A percentile compares a stretch with the other conserved stretches of the same genome.
phyloP scores from a whole-genome alignment of 2,797 vertebrate genomes.

The Pyrocephalus nanus region DNA sequence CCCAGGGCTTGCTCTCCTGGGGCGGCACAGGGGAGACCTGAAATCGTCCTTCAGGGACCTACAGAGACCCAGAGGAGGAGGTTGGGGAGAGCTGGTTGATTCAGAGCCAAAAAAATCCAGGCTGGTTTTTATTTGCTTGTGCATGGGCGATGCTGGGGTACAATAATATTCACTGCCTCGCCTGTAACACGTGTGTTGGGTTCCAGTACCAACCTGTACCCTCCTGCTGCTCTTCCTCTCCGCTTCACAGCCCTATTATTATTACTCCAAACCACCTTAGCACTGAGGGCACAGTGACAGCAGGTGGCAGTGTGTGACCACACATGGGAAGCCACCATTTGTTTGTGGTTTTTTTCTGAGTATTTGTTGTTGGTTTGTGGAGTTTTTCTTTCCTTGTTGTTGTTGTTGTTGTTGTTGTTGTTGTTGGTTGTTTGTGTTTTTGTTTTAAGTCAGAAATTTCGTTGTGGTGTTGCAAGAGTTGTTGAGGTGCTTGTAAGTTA shows the following conservation, averaged over 20 bases:
- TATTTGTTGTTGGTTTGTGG: background rate
- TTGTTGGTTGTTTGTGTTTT: no score
- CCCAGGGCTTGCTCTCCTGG: background rate
- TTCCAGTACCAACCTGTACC: background rate
- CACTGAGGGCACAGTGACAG: background rate
- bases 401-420: no score
- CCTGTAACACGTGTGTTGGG: rapidly evolving
- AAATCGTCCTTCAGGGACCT: rapidly evolving
- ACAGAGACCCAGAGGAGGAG: background rate
- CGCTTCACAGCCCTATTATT: background rate
- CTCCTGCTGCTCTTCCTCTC: background rate
- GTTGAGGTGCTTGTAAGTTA: background rate
- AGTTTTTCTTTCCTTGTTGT: rapidly evolving
- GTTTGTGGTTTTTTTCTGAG: rapidly evolving
- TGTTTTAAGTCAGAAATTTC: background rate
- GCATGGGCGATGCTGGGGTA: rapidly evolving
- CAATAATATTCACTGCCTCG: background rate
- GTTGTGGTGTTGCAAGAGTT: background rate
- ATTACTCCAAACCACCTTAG: background rate
- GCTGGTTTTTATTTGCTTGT: background rate
- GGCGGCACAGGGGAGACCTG: background rate
- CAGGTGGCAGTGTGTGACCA: slow-evolving; percentile 67
- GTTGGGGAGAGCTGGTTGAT: background rate
- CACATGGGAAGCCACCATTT: rapidly evolving
- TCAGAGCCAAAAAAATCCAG: background rate